Evolutionary conservation across 2,113 vertebrate species (phyloP).

Genomic region (Megaptera novaeangliae): DNA sequence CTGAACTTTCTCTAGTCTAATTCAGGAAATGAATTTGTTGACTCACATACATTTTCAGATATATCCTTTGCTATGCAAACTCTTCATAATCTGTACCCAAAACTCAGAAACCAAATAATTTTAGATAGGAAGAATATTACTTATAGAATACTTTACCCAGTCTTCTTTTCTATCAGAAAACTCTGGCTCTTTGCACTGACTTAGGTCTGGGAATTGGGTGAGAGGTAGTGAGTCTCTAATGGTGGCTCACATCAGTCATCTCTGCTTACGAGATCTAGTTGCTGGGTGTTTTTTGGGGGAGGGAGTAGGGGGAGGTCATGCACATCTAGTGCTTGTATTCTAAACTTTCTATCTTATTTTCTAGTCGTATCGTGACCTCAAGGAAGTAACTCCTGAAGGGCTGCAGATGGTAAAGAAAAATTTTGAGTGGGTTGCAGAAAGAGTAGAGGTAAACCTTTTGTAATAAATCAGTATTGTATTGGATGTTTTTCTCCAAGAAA

Average conservation of each 20-base stretch:
- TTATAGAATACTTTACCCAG: neutral
- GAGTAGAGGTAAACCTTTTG: slow-evolving; percentile 88
- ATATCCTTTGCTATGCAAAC: neutral
- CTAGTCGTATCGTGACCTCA: slow-evolving; percentile 96
- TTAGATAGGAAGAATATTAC: neutral
- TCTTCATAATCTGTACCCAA: neutral
- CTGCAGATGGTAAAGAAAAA: slow-evolving; percentile 97
- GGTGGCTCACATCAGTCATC: neutral
- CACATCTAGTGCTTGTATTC: neutral
- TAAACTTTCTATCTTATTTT: slow-evolving; percentile 19
- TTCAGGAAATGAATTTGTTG: neutral
- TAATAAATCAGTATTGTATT: neutral
- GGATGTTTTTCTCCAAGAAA: neutral
- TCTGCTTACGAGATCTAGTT: neutral
- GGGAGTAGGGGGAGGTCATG: neutral
- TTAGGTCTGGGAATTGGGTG: neutral
- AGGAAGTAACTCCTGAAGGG: slow-evolving; percentile 97
- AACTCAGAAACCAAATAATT: neutral
- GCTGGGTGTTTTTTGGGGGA: neutral
- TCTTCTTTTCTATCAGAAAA: neutral
- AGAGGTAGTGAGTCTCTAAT: neutral
- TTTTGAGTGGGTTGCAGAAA: slow-evolving; percentile 98
- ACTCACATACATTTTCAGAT: neutral
- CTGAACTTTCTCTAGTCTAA: neutral
- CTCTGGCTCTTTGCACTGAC: neutral